Conservation (phyloP, 2,888 invertebrate species). For the Alcis repandata region DNA sequence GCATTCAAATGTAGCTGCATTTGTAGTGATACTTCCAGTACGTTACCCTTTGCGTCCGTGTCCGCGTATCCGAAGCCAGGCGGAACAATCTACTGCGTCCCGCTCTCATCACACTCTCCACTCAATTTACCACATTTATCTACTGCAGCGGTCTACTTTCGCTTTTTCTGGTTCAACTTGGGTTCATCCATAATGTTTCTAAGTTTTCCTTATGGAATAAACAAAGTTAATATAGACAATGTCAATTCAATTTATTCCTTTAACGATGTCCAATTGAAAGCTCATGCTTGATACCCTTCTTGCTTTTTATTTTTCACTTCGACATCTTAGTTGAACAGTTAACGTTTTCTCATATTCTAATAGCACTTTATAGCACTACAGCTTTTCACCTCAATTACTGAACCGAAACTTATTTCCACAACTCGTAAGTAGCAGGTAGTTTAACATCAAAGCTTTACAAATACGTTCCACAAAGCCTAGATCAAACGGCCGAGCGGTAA, state of each 20-base stretch:
- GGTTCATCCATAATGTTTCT: neutral
- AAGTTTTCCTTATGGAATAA: neutral
- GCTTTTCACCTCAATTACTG: too few relatives aligned
- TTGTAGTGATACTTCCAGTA: slow-evolving; percentile 1
- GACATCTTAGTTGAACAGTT: neutral
- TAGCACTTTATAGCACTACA: too few relatives aligned
- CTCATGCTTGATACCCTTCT: too few relatives aligned
- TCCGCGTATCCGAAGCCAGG: slow-evolving; percentile 17
- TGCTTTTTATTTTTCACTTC: too few relatives aligned
- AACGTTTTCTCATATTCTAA: neutral
- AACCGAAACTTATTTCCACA: neutral
- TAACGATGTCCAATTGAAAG: neutral
- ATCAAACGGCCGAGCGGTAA: slow-evolving; percentile 28
- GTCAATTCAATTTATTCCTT: neutral
- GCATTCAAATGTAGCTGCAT: neutral
- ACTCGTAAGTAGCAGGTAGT: neutral
- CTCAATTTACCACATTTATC: slow-evolving; percentile 22
- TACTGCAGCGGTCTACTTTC: slow-evolving; percentile 25
- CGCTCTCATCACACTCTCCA: slow-evolving; percentile 39
- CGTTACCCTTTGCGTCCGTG: slow-evolving; percentile 29
- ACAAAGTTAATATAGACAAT: too few relatives aligned
- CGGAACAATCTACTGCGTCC: slow-evolving; percentile 35
- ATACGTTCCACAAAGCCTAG: slow-evolving; percentile 31
- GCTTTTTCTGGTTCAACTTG: slow-evolving; percentile 27
- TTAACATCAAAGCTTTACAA: slow-evolving; percentile 13